These are phyloP conservation scores for Streblospio benedicti DNA, from an alignment of 1,140 invertebrate genomes.

Conservation along the genomic window DNA sequence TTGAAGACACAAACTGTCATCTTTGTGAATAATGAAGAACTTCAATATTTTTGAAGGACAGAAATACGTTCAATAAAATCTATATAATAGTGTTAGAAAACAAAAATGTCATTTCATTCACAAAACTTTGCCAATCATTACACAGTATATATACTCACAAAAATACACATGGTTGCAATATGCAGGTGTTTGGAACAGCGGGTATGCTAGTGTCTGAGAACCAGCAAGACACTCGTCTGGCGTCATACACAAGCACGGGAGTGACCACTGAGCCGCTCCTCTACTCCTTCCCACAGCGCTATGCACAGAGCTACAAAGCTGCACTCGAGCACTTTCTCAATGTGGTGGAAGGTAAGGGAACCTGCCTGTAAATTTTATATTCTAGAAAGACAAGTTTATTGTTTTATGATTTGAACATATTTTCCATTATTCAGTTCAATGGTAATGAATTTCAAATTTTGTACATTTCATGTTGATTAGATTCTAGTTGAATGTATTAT, in stretches of 20 bases:
- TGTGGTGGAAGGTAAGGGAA: slow-evolving; percentile 51
- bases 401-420: no score
- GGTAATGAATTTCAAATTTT: no score
- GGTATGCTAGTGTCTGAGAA: slow-evolving; percentile 56
- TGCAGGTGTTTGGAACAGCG: slow-evolving; percentile 51
- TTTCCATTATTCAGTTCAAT: no score
- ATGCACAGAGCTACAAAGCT: slow-evolving; percentile 51
- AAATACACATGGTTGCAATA: no score
- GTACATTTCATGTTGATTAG: no score
- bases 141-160: no score
- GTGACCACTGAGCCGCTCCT: no score
- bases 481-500: no score
- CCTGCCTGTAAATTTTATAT: no score
- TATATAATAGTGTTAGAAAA: not conserved
- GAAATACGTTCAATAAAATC: not conserved
- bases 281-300: slow-evolving; percentile 54
- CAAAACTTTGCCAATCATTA: no score
- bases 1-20: not conserved
- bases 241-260: slow-evolving; percentile 18
- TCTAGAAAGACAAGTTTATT: no score
- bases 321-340: slow-evolving; percentile 62
- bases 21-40: not conserved
- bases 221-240: slow-evolving; percentile 50
- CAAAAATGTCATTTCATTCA: not conserved
- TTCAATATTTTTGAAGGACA: not conserved